Evolutionary conservation across 2,113 vertebrate genomes (phyloP), one percentile per base, ranked within the genome.

Genomic region (Nothoprocta pentlandii): DNA sequence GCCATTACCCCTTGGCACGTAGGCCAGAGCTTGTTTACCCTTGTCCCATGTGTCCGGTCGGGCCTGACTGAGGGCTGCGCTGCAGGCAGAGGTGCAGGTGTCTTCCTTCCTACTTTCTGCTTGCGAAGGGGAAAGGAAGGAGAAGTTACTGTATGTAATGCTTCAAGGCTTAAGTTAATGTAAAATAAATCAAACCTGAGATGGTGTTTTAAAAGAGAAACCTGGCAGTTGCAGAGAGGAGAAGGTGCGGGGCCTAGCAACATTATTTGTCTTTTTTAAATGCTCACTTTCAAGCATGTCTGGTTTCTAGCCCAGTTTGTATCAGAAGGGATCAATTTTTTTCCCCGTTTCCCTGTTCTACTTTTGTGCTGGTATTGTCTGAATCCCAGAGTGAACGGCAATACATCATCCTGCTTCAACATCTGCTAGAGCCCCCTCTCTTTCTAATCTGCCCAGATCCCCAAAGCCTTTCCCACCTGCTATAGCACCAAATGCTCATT

Each of bases 391-490:
- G 97, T 98, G 98, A 98, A 94, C 89, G 95, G 98, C 95, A 97
- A 97, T 98, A 98, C 88, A 98, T 98, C 98, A 98, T 98, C 97
- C 97, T 97, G 97, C 97, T 98, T 97, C 96, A 98, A 98, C 98
- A 98, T 98, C 98, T 98, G 98, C 97, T 98, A 94, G 95, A 98
- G 97, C 97, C 97, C 97, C 97, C 97, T 98, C 97, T 97, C 92
- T 96, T 98, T 96, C 97, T 98, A 98, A 97, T 98, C 97, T 97
- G 94, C 96, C 94, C 97, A 98, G 97, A 98, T 98, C 97, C 97
- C 97, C 96, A 98, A 98, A 98, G 98, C 98, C 97, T 97, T 97
- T 97, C 96, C 97, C 98, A 98, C 98, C 98, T 98, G 98, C 98
- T 98, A 96, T 95, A 97, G 95, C 89, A 95, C 96, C 97, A 98